These are phyloP conservation scores for Lampris megalopsis DNA, from an alignment of 2,113 vertebrate genomes.

Conservation along the genomic window DNA sequence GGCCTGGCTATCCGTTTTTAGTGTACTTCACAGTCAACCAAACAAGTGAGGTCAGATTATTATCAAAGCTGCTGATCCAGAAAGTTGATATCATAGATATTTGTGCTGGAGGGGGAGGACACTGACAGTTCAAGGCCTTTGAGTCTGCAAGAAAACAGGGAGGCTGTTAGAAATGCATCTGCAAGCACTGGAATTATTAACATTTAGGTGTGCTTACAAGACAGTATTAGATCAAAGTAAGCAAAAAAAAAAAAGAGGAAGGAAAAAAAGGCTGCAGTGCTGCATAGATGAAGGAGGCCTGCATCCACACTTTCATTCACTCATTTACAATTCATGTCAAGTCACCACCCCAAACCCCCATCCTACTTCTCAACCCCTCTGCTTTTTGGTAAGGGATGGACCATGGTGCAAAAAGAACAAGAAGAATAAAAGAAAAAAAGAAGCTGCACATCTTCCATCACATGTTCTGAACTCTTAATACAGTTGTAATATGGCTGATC, in stretches of 20 bases:
- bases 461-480: constrained; percentile 31
- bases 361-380: constrained; percentile 38
- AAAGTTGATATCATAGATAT: constrained; percentile 70
- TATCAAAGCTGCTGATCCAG: constrained; percentile 84
- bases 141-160: constrained; percentile 76
- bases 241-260: constrained; percentile 64
- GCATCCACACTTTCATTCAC: constrained; percentile 64
- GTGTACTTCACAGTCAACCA: constrained; percentile 49
- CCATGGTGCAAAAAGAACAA: constrained; percentile 8
- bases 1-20: constrained; percentile 17
- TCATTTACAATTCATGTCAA: constrained; percentile 79
- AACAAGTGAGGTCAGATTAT: constrained; percentile 84
- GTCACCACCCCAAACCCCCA: constrained; percentile 33
- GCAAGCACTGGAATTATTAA: constrained; percentile 83
- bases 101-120: constrained; percentile 75
- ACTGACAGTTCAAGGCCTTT: constrained; percentile 82
- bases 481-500: constrained; percentile 19
- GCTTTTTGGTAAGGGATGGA: constrained; percentile 33
- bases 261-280: constrained; percentile 55
- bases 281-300: constrained; percentile 64
- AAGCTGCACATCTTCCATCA: constrained; percentile 44
- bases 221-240: constrained; percentile 83
- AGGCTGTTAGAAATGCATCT: constrained; percentile 69
- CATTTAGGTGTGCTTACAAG: constrained; percentile 82
- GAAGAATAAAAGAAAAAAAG: constrained; percentile 21